Evolutionary conservation across 2,113 vertebrate genomes (phyloP).

Genomic region (Ifrita kowaldi): DNA sequence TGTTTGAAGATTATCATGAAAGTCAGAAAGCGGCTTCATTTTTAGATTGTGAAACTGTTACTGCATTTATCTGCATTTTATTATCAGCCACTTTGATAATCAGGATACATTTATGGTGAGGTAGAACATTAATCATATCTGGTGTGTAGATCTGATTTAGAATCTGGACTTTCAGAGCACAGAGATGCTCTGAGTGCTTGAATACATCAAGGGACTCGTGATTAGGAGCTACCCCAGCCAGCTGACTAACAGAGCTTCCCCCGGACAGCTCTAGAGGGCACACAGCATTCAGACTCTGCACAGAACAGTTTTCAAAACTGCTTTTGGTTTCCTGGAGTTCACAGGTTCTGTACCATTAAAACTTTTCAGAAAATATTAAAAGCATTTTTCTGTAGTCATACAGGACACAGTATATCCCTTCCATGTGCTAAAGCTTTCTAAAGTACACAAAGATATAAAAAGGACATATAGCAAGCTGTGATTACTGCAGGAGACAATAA

Average conservation of each 20-base stretch:
- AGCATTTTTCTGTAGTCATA: background rate
- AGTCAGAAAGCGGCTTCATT: background rate
- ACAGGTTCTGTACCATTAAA: background rate
- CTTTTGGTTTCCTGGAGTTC: background rate
- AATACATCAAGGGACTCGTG: rapidly evolving
- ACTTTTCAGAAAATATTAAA: background rate
- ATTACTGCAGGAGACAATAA: background rate
- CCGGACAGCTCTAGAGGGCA: conserved; percentile 4
- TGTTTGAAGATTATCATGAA: rapidly evolving
- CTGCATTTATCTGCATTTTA: background rate
- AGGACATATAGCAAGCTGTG: background rate
- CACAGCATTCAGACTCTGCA: background rate
- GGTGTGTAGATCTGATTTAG: background rate
- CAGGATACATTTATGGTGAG: background rate
- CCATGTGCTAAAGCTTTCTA: background rate
- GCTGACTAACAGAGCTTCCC: background rate
- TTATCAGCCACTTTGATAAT: background rate
- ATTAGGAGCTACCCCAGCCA: background rate
- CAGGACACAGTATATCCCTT: background rate
- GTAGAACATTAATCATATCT: background rate
- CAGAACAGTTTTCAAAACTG: background rate
- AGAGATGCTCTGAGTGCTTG: background rate
- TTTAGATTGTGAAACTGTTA: background rate
- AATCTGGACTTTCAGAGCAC: background rate
- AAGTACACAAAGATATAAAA: background rate